These are phyloP conservation scores for Eclectus roratus DNA, from an alignment of 2,113 vertebrate genomes.

Conservation along the genomic window DNA sequence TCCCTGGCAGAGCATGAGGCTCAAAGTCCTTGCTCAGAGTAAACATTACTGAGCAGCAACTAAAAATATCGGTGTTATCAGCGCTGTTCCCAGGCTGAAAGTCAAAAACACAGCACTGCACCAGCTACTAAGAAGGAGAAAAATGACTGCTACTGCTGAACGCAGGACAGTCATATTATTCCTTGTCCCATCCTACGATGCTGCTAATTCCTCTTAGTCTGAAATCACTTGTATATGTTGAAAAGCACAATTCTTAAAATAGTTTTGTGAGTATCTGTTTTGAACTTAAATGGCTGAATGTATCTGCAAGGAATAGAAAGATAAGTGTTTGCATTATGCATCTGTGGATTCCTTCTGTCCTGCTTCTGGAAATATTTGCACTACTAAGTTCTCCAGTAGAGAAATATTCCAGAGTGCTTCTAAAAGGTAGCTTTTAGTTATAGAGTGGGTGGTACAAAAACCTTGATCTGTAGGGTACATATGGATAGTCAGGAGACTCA, in stretches of 20 bases:
- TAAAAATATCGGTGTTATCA: too few relatives aligned
- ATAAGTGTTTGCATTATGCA: fast-evolving
- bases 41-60: too few relatives aligned
- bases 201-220: neutral
- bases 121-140: too few relatives aligned
- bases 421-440: neutral
- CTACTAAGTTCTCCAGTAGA: neutral
- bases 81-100: too few relatives aligned
- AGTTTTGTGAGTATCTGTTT: neutral
- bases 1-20: too few relatives aligned
- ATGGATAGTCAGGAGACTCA: neutral
- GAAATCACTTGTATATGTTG: neutral
- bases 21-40: too few relatives aligned
- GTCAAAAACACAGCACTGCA: too few relatives aligned
- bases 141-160: too few relatives aligned
- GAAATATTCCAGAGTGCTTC: neutral
- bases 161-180: neutral
- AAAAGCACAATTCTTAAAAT: neutral
- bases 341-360: neutral
- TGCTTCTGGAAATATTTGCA: neutral
- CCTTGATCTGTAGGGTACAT: neutral
- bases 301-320: neutral
- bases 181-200: neutral
- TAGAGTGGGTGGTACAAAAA: neutral
- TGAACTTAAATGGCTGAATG: neutral